Conservation (phyloP, 1,140 invertebrate genomes). For the Paralvinella palmiformis region DNA sequence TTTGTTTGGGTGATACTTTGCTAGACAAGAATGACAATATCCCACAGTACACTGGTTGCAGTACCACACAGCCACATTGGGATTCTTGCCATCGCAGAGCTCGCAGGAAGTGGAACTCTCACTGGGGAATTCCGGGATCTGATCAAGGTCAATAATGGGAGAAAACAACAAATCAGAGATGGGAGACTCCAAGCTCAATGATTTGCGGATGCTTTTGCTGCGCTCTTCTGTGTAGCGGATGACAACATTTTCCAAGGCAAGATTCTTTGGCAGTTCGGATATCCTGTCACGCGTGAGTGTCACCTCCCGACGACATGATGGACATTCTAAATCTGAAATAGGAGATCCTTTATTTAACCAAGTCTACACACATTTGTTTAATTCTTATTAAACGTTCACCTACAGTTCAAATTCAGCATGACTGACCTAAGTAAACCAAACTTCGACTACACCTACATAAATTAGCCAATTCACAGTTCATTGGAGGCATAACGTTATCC, state of each 20-base stretch:
- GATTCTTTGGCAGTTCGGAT: slow-evolving; percentile 67
- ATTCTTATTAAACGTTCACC: neutral
- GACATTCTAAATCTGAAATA: slow-evolving; percentile 32
- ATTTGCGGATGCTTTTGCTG: slow-evolving; percentile 27
- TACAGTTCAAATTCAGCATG: neutral
- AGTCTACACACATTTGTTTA: too few relatives aligned
- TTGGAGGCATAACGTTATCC: too few relatives aligned
- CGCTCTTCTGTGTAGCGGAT: slow-evolving; percentile 64
- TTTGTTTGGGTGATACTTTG: slow-evolving; percentile 49
- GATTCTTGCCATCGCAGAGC: slow-evolving; percentile 75
- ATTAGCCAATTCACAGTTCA: neutral
- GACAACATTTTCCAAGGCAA: slow-evolving; percentile 89
- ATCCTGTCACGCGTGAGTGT: slow-evolving; percentile 25
- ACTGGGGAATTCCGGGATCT: slow-evolving; percentile 39
- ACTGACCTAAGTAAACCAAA: neutral
- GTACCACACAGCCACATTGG: slow-evolving; percentile 73
- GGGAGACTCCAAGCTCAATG: neutral
- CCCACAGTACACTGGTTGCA: slow-evolving; percentile 92
- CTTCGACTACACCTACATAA: neutral
- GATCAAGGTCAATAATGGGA: neutral
- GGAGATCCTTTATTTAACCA: too few relatives aligned
- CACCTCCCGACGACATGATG: slow-evolving; percentile 33
- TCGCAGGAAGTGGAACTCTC: slow-evolving; percentile 66
- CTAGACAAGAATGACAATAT: slow-evolving; percentile 83
- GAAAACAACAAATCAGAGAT: neutral